Conservation (phyloP, 1,140 invertebrate species). For the Panagrolaimus sp. region DNA sequence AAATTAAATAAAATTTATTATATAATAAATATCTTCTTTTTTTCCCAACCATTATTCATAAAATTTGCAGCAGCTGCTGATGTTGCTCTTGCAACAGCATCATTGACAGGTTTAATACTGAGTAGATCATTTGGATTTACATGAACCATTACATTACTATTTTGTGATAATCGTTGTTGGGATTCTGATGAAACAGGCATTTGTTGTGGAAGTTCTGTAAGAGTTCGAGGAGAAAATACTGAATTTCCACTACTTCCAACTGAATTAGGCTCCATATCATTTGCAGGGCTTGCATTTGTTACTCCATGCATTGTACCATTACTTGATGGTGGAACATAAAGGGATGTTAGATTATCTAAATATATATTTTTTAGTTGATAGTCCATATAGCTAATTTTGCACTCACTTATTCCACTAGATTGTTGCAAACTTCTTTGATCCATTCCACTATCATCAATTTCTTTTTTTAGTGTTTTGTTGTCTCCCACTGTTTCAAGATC, state of each 20-base stretch:
- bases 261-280: slow-evolving; percentile 6
- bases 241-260: background rate
- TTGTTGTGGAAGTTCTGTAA: background rate
- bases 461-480: slow-evolving; percentile 44
- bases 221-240: slow-evolving; percentile 12
- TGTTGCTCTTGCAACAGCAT: slow-evolving; percentile 6
- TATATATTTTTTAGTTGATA: too few relatives aligned
- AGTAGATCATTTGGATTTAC: background rate
- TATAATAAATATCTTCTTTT: background rate
- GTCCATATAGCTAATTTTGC: too few relatives aligned
- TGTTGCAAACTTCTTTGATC: slow-evolving; percentile 7
- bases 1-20: background rate
- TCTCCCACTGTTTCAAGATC: slow-evolving; percentile 42
- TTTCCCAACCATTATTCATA: slow-evolving; percentile 1
- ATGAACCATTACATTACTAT: background rate
- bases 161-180: background rate
- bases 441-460: slow-evolving; percentile 26
- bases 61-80: background rate
- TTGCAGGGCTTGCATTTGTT: background rate
- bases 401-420: too few relatives aligned
- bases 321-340: too few relatives aligned
- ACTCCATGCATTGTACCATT: slow-evolving; percentile 1
- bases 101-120: slow-evolving; percentile 1
- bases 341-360: too few relatives aligned
- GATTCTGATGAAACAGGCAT: background rate